phyloP scores from a whole-genome alignment of 2,888 invertebrate species.

The Bibio marci region DNA sequence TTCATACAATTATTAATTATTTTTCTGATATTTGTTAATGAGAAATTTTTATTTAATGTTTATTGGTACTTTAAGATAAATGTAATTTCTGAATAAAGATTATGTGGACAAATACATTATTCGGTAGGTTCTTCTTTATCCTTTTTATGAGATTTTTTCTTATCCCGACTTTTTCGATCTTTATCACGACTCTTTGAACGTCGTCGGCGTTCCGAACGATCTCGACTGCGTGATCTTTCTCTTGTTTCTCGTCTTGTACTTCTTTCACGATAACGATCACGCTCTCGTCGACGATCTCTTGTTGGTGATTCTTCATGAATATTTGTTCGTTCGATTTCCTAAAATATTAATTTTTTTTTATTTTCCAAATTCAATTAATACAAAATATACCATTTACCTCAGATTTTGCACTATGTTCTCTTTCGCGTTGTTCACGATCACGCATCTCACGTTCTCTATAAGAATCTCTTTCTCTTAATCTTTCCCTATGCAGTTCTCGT shows the following conservation, averaged over 20 bases:
- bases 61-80: no score
- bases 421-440: slow-evolving; percentile 19
- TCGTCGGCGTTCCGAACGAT: slow-evolving; percentile 39
- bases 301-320: neutral
- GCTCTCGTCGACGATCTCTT: slow-evolving; percentile 17
- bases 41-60: no score
- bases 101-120: no score
- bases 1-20: no score
- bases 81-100: no score
- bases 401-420: no score
- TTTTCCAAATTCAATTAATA: neutral
- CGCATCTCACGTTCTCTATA: slow-evolving; percentile 19
- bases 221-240: slow-evolving; percentile 44
- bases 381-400: neutral
- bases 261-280: slow-evolving; percentile 19
- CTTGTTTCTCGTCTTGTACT: neutral
- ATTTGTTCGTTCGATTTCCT: no score
- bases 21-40: no score
- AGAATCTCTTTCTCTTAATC: slow-evolving; percentile 15
- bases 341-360: no score
- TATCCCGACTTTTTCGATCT: slow-evolving; percentile 42
- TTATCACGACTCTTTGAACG: slow-evolving; percentile 39
- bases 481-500: slow-evolving; percentile 20
- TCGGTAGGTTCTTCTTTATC: slow-evolving; percentile 59
- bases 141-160: slow-evolving; percentile 54